These are phyloP conservation scores for Euglossa dilemma DNA, from an alignment of 1,140 invertebrate genomes.

Conservation along the genomic window DNA sequence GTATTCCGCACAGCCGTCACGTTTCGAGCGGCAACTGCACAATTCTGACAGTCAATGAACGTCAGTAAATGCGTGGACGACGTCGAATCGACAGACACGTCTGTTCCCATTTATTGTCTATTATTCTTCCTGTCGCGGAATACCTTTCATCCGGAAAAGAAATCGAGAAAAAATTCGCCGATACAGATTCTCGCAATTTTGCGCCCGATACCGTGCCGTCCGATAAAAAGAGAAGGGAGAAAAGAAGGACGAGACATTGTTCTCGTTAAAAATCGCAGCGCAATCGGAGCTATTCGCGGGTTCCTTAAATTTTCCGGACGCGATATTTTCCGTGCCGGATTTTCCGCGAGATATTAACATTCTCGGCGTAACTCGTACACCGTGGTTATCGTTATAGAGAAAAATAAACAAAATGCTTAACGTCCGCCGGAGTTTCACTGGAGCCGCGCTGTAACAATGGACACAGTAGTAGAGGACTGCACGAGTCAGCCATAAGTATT, in stretches of 20 bases:
- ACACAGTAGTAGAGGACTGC: constrained; percentile 32
- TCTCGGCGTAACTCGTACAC: background rate
- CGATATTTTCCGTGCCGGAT: background rate
- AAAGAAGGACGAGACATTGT: too few species aligned
- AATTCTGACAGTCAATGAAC: constrained; percentile 31
- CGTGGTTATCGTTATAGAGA: background rate
- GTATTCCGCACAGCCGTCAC: background rate
- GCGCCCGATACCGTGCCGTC: background rate
- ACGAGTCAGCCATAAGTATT: constrained; percentile 53
- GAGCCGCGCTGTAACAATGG: background rate
- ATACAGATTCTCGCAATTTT: background rate
- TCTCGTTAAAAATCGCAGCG: too few species aligned
- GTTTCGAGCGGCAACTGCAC: constrained; percentile 22
- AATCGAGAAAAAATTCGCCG: background rate
- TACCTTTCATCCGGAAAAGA: background rate
- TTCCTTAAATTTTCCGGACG: background rate
- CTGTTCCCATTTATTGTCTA: constrained; percentile 10
- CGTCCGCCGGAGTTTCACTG: background rate
- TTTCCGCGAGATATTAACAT: background rate
- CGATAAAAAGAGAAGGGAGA: background rate
- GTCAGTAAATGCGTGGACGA: constrained; percentile 10
- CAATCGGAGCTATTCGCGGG: too few species aligned
- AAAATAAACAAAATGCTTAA: constrained; percentile 19
- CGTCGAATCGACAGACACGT: constrained; percentile 22
- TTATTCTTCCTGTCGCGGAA: background rate